phyloP scores from a whole-genome alignment of 2,113 vertebrate genomes.

The Tylochromis polylepis region DNA sequence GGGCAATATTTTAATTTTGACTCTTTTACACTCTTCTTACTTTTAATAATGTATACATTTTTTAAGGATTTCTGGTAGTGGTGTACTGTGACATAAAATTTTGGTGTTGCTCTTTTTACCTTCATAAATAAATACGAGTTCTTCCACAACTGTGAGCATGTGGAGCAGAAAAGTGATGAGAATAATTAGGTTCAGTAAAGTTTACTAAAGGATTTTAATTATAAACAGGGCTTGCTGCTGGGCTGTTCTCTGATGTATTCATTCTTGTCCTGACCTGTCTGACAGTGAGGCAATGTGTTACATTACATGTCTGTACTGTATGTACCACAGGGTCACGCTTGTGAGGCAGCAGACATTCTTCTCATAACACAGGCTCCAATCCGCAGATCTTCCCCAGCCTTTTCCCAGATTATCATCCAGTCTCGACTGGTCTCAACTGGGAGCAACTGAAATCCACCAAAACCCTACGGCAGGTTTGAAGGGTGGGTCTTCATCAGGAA shows the following conservation, averaged over 20 bases:
- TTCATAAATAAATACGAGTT: background rate
- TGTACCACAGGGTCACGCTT: background rate
- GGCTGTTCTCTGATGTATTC: background rate
- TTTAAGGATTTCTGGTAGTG: background rate
- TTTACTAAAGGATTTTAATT: background rate
- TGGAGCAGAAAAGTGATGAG: background rate
- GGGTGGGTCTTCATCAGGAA: background rate
- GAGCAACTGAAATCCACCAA: background rate
- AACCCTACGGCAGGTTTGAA: background rate
- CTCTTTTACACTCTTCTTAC: background rate
- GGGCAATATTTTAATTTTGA: too few relatives aligned
- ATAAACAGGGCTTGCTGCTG: background rate
- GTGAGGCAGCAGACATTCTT: constrained; percentile 23
- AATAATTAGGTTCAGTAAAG: background rate
- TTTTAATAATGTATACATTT: too few relatives aligned
- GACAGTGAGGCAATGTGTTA: background rate
- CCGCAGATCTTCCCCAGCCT: background rate
- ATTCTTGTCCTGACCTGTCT: background rate
- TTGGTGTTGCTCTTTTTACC: background rate
- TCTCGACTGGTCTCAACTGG: background rate
- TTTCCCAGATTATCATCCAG: constrained; percentile 4
- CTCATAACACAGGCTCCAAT: background rate
- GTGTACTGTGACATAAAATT: background rate
- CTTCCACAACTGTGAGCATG: background rate
- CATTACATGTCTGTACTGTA: background rate